Evolutionary conservation across 2,797 vertebrate species (phyloP), one percentile per base, ranked within the genome.

Genomic region (Acipenser transmontanus): DNA sequence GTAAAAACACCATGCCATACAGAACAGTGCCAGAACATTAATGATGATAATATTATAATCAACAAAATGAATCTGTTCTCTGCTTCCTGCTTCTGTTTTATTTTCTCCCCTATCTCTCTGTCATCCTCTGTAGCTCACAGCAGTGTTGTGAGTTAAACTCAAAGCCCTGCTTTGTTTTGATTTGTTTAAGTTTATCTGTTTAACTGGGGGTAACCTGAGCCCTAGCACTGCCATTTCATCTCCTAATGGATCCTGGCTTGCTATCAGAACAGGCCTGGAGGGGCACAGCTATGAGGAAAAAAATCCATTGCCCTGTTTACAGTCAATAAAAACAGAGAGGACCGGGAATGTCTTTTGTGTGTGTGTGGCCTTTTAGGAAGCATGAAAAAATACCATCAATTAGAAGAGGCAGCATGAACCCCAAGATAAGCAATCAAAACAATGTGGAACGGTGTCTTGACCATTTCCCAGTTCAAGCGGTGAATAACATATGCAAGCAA

Each of bases 181-280:
- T 87, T 73, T 71, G 76, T 73, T 70, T 68, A 73, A 67, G 81
- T 77, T 80, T 81, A 86, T 87, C 80, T 61, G 69, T 85, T 85
- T 86, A 79, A 83, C 80, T 75, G 73, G 70, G 78, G 74, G 84
- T 84, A 88, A 89, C 82, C 73, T 77, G 76, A 87, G 78, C 78
- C 62, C 67, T 71, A 72, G 71, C 77, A 70, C 78, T 77, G 78
- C 71, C 61, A 73, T 74, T 79, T 76, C 77, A 71, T 13, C 65
- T 76, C 74, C 76, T 76, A 75, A 65, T 76, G 65, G 72, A 77
- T 77, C 73, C 80, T 76, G 74, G 75, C 70, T 77, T 77, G 79
- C 80, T 70, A 61, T 65, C 60, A 73, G 72, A 71, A 71, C 79
- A 80, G 83, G 81, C 74, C 73, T 56, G 65, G 72, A 63, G 73